phyloP scores from a whole-genome alignment of 2,113 vertebrate species.

The Cervus canadensis region DNA sequence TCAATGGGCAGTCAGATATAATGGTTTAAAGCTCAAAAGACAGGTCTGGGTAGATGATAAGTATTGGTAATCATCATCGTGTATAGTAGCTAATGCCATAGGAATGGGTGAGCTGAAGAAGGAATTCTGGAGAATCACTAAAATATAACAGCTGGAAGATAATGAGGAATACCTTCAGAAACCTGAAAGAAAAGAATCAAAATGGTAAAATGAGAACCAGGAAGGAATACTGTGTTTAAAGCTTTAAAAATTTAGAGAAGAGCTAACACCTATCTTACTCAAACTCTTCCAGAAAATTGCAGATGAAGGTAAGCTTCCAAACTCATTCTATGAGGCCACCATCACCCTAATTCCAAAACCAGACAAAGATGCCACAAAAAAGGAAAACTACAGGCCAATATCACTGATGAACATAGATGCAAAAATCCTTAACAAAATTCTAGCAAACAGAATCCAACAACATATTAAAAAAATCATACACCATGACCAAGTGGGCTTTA shows the following conservation, averaged over 20 bases:
- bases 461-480: too few relatives aligned
- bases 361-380: too few relatives aligned
- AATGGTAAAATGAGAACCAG: constrained; percentile 32
- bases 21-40: neutral
- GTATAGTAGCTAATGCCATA: neutral
- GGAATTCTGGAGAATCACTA: neutral
- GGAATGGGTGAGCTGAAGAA: neutral
- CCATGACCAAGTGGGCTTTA: too few relatives aligned
- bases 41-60: neutral
- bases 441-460: too few relatives aligned
- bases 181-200: neutral
- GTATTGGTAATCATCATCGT: neutral
- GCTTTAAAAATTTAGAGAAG: neutral
- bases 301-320: too few relatives aligned
- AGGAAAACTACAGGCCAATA: too few relatives aligned
- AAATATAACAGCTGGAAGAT: neutral
- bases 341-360: too few relatives aligned
- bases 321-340: too few relatives aligned
- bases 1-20: neutral
- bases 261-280: too few relatives aligned
- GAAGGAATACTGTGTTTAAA: neutral
- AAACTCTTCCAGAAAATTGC: too few relatives aligned
- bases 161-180: neutral
- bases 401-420: too few relatives aligned
- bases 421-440: too few relatives aligned